Evolutionary conservation across 2,797 vertebrate species (phyloP).

Genomic region (Neomorphus geoffroyi): DNA sequence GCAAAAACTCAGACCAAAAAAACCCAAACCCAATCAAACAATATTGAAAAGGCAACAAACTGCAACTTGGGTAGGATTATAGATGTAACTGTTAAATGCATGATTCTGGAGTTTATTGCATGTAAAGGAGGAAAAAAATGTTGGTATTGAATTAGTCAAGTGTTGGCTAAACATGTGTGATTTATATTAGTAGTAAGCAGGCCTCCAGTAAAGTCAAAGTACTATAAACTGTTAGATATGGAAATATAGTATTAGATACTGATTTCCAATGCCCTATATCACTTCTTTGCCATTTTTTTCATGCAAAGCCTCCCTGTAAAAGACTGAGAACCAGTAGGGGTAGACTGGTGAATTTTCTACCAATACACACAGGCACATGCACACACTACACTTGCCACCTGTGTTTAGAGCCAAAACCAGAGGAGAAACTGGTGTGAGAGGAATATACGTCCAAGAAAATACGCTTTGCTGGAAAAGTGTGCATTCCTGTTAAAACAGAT

Average conservation of each 20-base stretch:
- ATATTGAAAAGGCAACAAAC: not conserved
- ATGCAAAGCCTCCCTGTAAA: not conserved
- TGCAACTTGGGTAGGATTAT: not conserved
- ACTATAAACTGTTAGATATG: not conserved
- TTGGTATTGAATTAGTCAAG: not conserved
- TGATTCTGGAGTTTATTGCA: not conserved
- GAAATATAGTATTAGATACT: not conserved
- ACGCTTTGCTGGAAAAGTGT: not conserved
- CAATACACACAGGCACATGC: not conserved
- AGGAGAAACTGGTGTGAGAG: not conserved
- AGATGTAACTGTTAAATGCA: not conserved
- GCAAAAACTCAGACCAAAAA: not conserved
- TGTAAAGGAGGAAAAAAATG: not conserved
- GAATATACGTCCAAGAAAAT: not conserved
- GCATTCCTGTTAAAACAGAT: not conserved
- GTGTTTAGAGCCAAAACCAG: not conserved
- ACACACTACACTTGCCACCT: not conserved
- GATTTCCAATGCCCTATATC: not conserved
- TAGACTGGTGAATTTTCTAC: not conserved
- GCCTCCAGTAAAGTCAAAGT: not conserved
- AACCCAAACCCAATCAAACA: not conserved
- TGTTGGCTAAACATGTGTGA: not conserved
- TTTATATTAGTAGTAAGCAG: not conserved
- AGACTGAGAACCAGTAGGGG: not conserved
- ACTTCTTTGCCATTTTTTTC: not conserved